These are phyloP conservation scores for Amphiduros pacificus DNA, from an alignment of 2,888 invertebrate species.

Conservation along the genomic window DNA sequence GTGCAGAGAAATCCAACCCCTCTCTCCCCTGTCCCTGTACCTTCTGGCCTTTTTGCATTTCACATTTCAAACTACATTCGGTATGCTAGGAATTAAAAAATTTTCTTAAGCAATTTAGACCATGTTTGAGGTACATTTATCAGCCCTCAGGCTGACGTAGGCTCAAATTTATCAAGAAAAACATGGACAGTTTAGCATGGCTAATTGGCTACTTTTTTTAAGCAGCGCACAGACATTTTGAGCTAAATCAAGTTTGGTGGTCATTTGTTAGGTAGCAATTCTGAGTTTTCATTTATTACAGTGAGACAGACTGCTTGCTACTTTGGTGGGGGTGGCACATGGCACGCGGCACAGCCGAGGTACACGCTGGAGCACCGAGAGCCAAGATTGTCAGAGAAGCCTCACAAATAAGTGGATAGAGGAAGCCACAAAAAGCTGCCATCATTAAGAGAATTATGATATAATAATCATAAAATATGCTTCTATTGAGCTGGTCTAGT, in stretches of 20 bases:
- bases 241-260: constrained; percentile 3
- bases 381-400: too few relatives aligned
- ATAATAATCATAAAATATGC: too few relatives aligned
- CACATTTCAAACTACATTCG: constrained; percentile 1
- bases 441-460: too few relatives aligned
- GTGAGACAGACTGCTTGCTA: too few relatives aligned
- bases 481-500: too few relatives aligned
- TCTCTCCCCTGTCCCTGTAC: background rate
- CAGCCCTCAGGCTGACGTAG: background rate
- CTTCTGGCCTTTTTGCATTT: too few relatives aligned
- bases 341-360: background rate
- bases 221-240: background rate
- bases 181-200: constrained; percentile 1
- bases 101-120: background rate
- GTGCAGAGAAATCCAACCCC: too few relatives aligned
- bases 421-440: too few relatives aligned
- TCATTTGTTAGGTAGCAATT: background rate
- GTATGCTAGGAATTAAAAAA: constrained; percentile 1
- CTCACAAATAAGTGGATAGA: too few relatives aligned
- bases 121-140: constrained; percentile 2
- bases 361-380: too few relatives aligned
- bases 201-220: constrained; percentile 2
- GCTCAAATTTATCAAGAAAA: background rate
- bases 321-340: background rate
- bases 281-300: too few relatives aligned